Evolutionary conservation across 2,113 vertebrate species (phyloP), one percentile per base, ranked within the genome.

Genomic region (Pteropus alecto): DNA sequence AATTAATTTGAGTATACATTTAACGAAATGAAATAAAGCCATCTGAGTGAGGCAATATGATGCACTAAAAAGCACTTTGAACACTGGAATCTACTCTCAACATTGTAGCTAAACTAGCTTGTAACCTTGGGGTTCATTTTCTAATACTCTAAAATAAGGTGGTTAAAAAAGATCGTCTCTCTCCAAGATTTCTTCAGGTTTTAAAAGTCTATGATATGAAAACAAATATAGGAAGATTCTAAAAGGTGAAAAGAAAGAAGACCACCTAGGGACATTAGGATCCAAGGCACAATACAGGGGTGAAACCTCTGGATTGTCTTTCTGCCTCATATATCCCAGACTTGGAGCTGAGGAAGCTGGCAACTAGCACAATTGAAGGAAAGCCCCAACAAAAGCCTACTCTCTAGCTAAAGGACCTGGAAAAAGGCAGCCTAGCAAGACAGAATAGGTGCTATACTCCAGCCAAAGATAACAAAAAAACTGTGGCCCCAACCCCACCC

Each of bases 21-120:
- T 88, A 92, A 92, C 30, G 70, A 77, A 95, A 85, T 73, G 54
- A 96, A 92, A 79, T 38, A 95, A 92, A 88, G 48, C 30, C 30
- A 56, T 88, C 88, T 68, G 63, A 88, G 0, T 3, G 46, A 94
- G 56, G 60, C 54, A 78, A 48, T 60, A 38, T 56, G 15, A 65
- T 71, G 18, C 21, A 83, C 60, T 92, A 24, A 87, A 63, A 96
- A 54, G 78, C 68, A 22, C 24, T 82, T 35, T 33, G 41, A 87
- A 91, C 58, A 68, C 61, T 48, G 33, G 35, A 41, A 22, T 89
- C 22, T 46, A 61, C 28, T 78, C 26, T 18, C 16, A 71, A n/a
- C 12, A 24, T 38, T 65, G 28, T 33, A 30, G 13, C 54, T 84
- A 68, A 48, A 61, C 51, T 70, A 92, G 46, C 48, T 71, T 84